Conservation (phyloP, 1,140 invertebrate species). For the Leptinotarsa defecta region DNA sequence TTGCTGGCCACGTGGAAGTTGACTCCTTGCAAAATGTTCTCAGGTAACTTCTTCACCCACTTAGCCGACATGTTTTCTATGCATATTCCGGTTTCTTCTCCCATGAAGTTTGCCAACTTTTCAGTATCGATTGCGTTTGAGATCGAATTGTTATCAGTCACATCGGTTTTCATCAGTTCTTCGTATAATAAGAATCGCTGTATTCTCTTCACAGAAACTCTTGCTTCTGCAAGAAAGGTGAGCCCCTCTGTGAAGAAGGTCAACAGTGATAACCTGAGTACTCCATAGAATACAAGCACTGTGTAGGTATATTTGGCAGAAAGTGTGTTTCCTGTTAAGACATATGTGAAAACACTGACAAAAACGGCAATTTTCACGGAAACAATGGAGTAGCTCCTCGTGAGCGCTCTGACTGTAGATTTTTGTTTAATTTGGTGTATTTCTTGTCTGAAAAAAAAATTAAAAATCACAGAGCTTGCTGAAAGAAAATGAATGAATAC, state of each 20-base stretch:
- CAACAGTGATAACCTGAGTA: slow-evolving; percentile 72
- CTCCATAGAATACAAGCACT: slow-evolving; percentile 73
- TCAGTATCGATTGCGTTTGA: neutral
- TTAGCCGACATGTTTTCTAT: slow-evolving; percentile 39
- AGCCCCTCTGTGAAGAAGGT: slow-evolving; percentile 71
- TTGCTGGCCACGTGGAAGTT: slow-evolving; percentile 59
- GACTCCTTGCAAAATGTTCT: slow-evolving; percentile 63
- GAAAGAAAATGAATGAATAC: no score
- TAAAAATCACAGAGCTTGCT: no score
- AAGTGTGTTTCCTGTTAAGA: slow-evolving; percentile 70
- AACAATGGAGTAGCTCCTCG: slow-evolving; percentile 74
- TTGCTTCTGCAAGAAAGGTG: slow-evolving; percentile 65
- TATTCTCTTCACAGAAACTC: slow-evolving; percentile 69
- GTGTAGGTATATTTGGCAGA: slow-evolving; percentile 77
- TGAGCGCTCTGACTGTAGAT: slow-evolving; percentile 70
- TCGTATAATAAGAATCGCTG: slow-evolving; percentile 72
- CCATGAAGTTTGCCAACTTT: slow-evolving; percentile 30
- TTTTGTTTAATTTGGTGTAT: slow-evolving; percentile 47
- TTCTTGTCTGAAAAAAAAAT: slow-evolving; percentile 45
- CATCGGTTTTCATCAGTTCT: slow-evolving; percentile 53
- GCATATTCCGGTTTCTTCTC: neutral
- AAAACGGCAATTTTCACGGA: slow-evolving; percentile 78
- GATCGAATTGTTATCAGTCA: neutral
- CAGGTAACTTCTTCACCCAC: slow-evolving; percentile 55
- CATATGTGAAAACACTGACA: slow-evolving; percentile 75